Percentiles rank a stretch among this genome's conserved stretches.
phyloP scores from a whole-genome alignment of 2,888 invertebrate genomes.

The Caenorhabditis virilis region DNA sequence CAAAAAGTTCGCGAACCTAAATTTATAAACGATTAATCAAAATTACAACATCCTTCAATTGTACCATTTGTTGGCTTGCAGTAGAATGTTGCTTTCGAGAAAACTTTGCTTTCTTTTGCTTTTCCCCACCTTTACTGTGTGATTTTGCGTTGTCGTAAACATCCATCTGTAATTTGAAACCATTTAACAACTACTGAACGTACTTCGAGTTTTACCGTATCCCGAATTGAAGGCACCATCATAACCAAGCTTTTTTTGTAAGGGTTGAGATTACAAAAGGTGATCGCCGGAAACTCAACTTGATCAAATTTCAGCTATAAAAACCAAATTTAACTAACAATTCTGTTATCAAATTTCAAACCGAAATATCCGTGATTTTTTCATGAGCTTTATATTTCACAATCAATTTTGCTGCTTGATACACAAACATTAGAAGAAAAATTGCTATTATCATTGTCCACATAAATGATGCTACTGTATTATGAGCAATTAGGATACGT shows the following conservation, averaged over 20 bases:
- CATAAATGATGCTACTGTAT: conserved; percentile 15
- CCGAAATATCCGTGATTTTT: conserved; percentile 56
- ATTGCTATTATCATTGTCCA: conserved; percentile 39
- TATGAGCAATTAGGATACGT: conserved; percentile 45
- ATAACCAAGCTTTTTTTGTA: conserved; percentile 53
- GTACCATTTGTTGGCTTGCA: conserved; percentile 32
- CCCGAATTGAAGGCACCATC: conserved; percentile 56
- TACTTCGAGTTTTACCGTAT: conserved; percentile 41
- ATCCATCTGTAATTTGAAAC: conserved; percentile 50
- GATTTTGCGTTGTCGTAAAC: conserved; percentile 59
- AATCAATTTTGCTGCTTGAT: conserved; percentile 30
- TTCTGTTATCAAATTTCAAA: conserved; percentile 1
- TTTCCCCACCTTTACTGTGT: conserved; percentile 43
- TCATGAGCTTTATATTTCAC: conserved; percentile 46
- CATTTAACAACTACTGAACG: background rate
- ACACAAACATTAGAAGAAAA: conserved; percentile 36
- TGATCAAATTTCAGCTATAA: conserved; percentile 60
- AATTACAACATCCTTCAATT: too few species aligned
- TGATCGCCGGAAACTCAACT: conserved; percentile 58
- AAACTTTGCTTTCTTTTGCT: conserved; percentile 49
- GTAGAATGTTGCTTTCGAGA: conserved; percentile 45
- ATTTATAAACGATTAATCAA: too few species aligned
- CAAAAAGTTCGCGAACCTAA: conserved; percentile 45
- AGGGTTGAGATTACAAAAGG: conserved; percentile 57
- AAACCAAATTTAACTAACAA: background rate